These are phyloP conservation scores for Nasalis larvatus DNA, from an alignment of 2,113 vertebrate species.

Conservation along the genomic window DNA sequence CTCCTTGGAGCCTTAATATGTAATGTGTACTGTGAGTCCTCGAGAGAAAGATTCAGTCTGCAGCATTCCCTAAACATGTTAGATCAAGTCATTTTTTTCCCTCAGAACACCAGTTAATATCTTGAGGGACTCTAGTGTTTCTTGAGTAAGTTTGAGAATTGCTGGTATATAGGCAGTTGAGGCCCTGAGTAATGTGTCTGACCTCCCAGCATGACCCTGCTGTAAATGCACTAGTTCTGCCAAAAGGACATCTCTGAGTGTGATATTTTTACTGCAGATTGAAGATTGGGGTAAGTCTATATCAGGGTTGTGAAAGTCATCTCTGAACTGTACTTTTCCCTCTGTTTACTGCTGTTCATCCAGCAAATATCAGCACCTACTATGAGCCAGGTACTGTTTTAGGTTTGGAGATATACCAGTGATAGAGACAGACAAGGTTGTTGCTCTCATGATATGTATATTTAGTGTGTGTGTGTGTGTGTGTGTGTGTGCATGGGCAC, in stretches of 20 bases:
- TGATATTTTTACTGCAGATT: background rate
- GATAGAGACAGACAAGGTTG: background rate
- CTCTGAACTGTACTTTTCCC: background rate
- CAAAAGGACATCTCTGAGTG: background rate
- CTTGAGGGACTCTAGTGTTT: conserved; percentile 13
- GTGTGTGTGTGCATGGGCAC: background rate
- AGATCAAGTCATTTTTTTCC: conserved; percentile 13
- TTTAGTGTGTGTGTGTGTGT: background rate
- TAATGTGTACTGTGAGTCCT: background rate
- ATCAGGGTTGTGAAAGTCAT: background rate
- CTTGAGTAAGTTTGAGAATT: conserved; percentile 19
- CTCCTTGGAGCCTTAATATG: conserved; percentile 30
- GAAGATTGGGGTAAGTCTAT: background rate
- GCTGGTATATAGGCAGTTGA: background rate
- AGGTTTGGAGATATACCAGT: background rate
- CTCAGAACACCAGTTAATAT: conserved; percentile 12
- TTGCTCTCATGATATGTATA: background rate
- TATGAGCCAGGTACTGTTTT: background rate
- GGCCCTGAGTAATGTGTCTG: background rate
- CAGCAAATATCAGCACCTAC: background rate
- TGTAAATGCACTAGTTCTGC: conserved; percentile 25
- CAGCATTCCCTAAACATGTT: conserved; percentile 26
- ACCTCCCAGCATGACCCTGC: background rate
- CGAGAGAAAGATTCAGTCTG: background rate
- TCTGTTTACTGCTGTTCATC: background rate